Percentiles rank a stretch among this genome's conserved stretches.
Conservation (phyloP, 1,140 invertebrate genomes). For the Grapholita molesta region DNA sequence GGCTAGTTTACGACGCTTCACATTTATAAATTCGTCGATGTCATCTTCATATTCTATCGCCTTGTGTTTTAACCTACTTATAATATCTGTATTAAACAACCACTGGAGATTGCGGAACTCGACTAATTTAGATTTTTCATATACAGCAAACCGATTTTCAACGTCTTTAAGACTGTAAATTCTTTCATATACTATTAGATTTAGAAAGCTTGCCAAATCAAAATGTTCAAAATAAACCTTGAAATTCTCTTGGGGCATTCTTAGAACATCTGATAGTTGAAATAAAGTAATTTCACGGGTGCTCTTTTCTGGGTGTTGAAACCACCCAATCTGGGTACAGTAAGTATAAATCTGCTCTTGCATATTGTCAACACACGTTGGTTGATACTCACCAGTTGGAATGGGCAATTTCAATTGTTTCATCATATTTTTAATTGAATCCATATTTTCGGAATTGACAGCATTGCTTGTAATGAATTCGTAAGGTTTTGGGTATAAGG, state of each 20-base stretch:
- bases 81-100: constrained; percentile 56
- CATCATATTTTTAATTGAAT: constrained; percentile 56
- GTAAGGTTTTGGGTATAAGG: constrained; percentile 70
- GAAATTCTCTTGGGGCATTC: constrained; percentile 47
- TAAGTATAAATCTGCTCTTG: constrained; percentile 61
- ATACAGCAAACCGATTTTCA: constrained; percentile 62
- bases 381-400: constrained; percentile 41
- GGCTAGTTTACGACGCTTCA: constrained; percentile 59
- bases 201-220: constrained; percentile 66
- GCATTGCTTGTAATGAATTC: constrained; percentile 67
- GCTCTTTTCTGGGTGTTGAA: constrained; percentile 54
- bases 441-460: constrained; percentile 53
- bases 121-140: constrained; percentile 55
- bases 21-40: constrained; percentile 56
- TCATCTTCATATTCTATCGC: constrained; percentile 54
- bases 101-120: constrained; percentile 60
- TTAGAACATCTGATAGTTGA: constrained; percentile 40
- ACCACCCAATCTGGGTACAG: constrained; percentile 69
- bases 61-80: constrained; percentile 52
- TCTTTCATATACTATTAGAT: constrained; percentile 73
- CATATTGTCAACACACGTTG: constrained; percentile 45
- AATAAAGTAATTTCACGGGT: constrained; percentile 55
- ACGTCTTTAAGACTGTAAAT: constrained; percentile 62
- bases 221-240: constrained; percentile 50
- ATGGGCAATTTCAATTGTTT: constrained; percentile 56